Evolutionary conservation across 1,140 invertebrate species (phyloP).

Genomic region (Drosophila arawakana): DNA sequence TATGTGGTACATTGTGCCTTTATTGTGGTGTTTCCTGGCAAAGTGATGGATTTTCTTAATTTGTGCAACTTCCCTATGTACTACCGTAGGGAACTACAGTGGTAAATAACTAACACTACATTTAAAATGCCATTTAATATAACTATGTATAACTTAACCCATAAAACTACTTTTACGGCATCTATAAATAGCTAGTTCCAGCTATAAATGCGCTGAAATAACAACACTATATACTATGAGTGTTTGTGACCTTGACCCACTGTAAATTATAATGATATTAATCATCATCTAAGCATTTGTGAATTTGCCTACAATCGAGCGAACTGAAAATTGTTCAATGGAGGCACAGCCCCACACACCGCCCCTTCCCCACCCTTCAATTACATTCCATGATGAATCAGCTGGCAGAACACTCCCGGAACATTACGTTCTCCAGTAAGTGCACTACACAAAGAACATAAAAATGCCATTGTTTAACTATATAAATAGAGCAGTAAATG

Average conservation of each 20-base stretch:
- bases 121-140: neutral
- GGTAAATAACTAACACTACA: neutral
- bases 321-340: slow-evolving; percentile 5
- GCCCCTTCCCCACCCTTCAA: neutral
- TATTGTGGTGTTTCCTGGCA: neutral
- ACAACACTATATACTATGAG: neutral
- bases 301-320: slow-evolving; percentile 5
- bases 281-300: slow-evolving; percentile 9
- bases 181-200: too few species aligned
- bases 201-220: too few species aligned
- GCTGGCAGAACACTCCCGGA: neutral
- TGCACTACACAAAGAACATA: slow-evolving; percentile 2
- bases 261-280: slow-evolving; percentile 5
- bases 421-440: slow-evolving; percentile 7
- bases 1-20: slow-evolving; percentile 1
- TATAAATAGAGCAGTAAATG: neutral
- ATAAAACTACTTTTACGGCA: too few species aligned
- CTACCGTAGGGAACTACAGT: neutral
- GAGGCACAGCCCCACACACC: neutral
- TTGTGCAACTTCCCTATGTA: neutral
- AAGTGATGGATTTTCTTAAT: slow-evolving; percentile 9
- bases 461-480: slow-evolving; percentile 20
- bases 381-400: slow-evolving; percentile 22
- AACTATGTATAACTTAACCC: neutral
- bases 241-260: slow-evolving; percentile 8